Evolutionary conservation across 2,797 vertebrate species (phyloP).

Genomic region (Myiothlypis chrysogaster): DNA sequence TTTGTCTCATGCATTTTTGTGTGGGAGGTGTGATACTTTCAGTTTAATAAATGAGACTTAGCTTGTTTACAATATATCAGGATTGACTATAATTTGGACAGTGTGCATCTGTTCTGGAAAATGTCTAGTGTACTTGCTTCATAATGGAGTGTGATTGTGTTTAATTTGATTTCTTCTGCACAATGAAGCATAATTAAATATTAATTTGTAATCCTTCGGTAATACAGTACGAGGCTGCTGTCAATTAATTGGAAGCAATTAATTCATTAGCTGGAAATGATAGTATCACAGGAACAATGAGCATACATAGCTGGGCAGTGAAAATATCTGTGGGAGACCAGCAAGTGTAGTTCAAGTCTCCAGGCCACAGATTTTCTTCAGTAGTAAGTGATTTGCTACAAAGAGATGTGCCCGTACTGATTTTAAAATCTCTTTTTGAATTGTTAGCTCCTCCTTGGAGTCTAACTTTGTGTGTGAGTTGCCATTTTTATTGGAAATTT

Average conservation of each 20-base stretch:
- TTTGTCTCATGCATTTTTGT: constrained; percentile 50
- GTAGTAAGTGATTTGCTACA: not conserved
- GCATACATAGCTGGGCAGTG: not conserved
- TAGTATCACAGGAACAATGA: not conserved
- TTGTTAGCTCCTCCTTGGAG: not conserved
- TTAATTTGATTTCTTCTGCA: constrained; percentile 59
- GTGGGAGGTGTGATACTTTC: constrained; percentile 58
- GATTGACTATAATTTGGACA: constrained; percentile 57
- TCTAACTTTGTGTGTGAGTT: not conserved
- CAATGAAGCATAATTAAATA: constrained; percentile 54
- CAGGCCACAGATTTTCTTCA: not conserved
- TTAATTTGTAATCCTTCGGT: constrained; percentile 64
- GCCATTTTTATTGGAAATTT: not conserved
- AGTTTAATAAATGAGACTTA: constrained; percentile 59
- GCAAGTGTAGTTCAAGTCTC: not conserved
- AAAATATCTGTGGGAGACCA: not conserved
- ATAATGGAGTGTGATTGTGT: constrained; percentile 59
- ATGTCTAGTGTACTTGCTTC: constrained; percentile 44
- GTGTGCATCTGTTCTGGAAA: constrained; percentile 51
- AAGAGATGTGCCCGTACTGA: not conserved
- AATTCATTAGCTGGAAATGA: constrained; percentile 50
- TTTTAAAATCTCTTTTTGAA: not conserved
- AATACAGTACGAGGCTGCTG: constrained; percentile 34
- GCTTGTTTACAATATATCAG: constrained; percentile 54
- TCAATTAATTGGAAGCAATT: constrained; percentile 63